Evolutionary conservation across 2,113 vertebrate species (phyloP).

Genomic region (Alethe castanea): DNA sequence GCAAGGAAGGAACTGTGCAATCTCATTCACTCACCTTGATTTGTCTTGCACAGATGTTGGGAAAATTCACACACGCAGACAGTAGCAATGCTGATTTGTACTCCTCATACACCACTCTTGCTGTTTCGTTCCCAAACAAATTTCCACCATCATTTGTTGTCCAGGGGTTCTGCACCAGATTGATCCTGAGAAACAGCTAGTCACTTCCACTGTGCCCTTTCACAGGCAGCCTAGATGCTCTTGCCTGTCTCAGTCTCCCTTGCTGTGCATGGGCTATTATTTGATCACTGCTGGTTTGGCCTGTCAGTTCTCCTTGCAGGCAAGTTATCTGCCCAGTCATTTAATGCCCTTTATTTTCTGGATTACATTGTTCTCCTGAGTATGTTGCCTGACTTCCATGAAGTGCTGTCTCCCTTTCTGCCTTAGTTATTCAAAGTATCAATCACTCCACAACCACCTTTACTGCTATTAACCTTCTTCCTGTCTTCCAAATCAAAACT

Average conservation of each 20-base stretch:
- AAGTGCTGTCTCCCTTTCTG: constrained; percentile 21
- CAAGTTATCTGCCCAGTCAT: constrained; percentile 11
- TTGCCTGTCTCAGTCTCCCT: not conserved
- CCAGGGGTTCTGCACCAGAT: not conserved
- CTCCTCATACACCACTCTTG: not conserved
- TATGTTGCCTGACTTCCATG: constrained; percentile 12
- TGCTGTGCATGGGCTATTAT: not conserved
- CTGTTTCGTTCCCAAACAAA: not conserved
- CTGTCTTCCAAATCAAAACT: constrained; percentile 76
- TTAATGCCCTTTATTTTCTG: constrained; percentile 58
- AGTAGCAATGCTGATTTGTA: not conserved
- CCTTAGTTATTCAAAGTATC: constrained; percentile 49
- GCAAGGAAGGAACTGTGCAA: not conserved
- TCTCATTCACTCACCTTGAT: not conserved
- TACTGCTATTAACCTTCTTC: constrained; percentile 74
- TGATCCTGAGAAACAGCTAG: not conserved
- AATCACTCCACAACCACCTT: constrained; percentile 76
- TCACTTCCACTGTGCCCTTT: not conserved
- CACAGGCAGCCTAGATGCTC: not conserved
- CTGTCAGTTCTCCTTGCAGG: constrained; percentile 38
- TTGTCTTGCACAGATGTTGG: not conserved
- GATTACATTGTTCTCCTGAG: constrained; percentile 59
- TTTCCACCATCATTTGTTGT: not conserved
- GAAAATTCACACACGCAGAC: not conserved
- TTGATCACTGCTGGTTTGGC: constrained; percentile 12